Evolutionary conservation across 2,888 invertebrate genomes (phyloP).

Genomic region (Cartodere bifasciata): DNA sequence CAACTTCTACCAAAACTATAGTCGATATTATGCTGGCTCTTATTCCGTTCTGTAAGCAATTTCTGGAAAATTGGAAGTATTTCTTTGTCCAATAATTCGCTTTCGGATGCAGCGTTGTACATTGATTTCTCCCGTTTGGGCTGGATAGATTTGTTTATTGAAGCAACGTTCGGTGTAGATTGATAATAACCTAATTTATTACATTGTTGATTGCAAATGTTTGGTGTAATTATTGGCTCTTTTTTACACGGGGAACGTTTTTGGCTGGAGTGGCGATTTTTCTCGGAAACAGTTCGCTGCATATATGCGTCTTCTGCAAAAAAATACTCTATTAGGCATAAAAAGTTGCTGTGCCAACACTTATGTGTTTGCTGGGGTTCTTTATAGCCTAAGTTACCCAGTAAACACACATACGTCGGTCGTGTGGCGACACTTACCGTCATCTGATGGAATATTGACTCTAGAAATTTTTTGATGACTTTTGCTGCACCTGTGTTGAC

Average conservation of each 20-base stretch:
- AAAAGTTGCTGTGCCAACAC: neutral
- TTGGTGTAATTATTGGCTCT: constrained; percentile 20
- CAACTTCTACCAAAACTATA: constrained; percentile 74
- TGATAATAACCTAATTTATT: constrained; percentile 42
- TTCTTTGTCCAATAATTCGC: constrained; percentile 68
- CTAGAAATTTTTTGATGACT: constrained; percentile 28
- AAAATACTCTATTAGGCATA: neutral
- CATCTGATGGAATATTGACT: constrained; percentile 28
- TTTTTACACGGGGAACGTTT: constrained; percentile 24
- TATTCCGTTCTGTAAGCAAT: constrained; percentile 71
- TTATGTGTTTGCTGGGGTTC: neutral
- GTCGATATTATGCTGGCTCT: constrained; percentile 50
- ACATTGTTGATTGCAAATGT: constrained; percentile 32
- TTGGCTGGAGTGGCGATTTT: constrained; percentile 29
- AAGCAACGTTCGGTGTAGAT: constrained; percentile 49
- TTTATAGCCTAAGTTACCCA: neutral
- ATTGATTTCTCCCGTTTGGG: constrained; percentile 30
- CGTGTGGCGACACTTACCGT: constrained; percentile 20
- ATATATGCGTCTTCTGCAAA: constrained; percentile 28
- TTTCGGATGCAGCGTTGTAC: constrained; percentile 71
- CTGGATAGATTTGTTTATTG: constrained; percentile 23
- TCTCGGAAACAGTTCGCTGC: constrained; percentile 32
- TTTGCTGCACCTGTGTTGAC: constrained; percentile 31
- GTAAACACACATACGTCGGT: neutral
- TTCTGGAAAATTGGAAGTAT: constrained; percentile 87